Base-by-base conservation (phyloP, 2,797 vertebrate genomes). In the Erethizon dorsatum region DNA sequence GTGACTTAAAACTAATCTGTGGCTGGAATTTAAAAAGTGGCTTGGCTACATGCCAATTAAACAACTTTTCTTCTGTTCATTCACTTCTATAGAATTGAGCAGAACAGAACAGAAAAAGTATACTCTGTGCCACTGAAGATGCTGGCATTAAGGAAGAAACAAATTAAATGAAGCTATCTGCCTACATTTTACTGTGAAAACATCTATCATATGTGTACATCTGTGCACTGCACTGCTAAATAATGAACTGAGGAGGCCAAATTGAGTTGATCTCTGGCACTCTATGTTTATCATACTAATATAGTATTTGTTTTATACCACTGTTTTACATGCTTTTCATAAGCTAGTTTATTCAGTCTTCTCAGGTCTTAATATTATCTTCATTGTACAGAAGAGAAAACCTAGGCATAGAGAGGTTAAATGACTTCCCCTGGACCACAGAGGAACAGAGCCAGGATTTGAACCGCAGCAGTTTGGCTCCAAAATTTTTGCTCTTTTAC, bases 141-240 rank as follows among this genome's bases (percentile, higher is more conserved):
- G 28, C n/a, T 59, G 17, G 15, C 6, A 90, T 73, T 79, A 78
- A 80, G 28, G 45, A 73, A 96, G 20, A 88, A 96, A 93, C 41
- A 90, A 88, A 94, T 69, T 75, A 88, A 75, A 33, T 79, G 18
- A 79, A 97, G 85, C 65, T 71, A 56, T 85, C 56, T 88, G 71
- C n/a, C 37, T 67, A 67, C 33, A 67, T 67, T 67, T 67, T 67
- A 67, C 33, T 88, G 50, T 61, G n/a, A 95, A 91, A 96, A 90
- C 73, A 95, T 37, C 73, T 75, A 91, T 47, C 73, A 79, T 11
- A 91, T 33, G 88, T 57, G 91, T n/a, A 82, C 8, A 59, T 52
- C n/a, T 67, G 77, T 92, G 56, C 13, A 84, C 6, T 26, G 4
- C 26, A 59, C 61, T 86, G 17, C n/a, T 71, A 84, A 33, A 59